Evolutionary conservation across 2,888 invertebrate species (phyloP), one percentile per base, ranked within the genome.

Genomic region (Pollenia labialis): DNA sequence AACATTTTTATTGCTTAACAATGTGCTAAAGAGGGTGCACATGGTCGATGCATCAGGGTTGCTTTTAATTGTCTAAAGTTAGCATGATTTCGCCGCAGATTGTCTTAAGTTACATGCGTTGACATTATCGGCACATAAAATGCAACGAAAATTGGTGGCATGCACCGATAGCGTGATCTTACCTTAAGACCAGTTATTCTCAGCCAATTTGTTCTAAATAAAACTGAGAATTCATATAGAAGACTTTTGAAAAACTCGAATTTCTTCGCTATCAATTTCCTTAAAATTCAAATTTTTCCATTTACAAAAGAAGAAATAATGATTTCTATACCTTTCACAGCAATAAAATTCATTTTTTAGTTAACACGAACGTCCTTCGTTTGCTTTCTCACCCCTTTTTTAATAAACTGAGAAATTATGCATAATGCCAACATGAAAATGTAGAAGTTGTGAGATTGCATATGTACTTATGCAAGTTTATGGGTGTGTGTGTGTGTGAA

Each of bases 241-340:
- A 32, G 32, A 32, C 32, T 32, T 32, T 32, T 32, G 32, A 32
- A 3, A 32, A 32, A 32, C 32, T 32, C 44, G n/a, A 64, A 16
- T 75, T 52, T 52, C 2, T 2, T 11, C 46, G 12, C 48, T 46
- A 42, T n/a, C 2, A 18, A 56, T 56, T 62, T 81, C 52, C 42
- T 56, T 54, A 14, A 18, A 48, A 50, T 56, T 3, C 7, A n/a
- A 42, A 18, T 32, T 46, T 80, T 72, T 56, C 48, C 72, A 81
- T 81, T 74, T 66, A 74, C 46, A 64, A 81, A 74, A 56, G 56
- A 81, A 32, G 0, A 32, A 81, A 66, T 74, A 66, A 66, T 72
- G 64, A 74, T 81, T 81, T 74, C 81, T 66, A 74, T 74, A 81
- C 81, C 54, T 81, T 72, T 66, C 40, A 7, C 23, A 40, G 64